Evolutionary conservation across 2,888 invertebrate genomes (phyloP), one percentile per base, ranked within the genome.

Genomic region (Eupithecia pulchellata): DNA sequence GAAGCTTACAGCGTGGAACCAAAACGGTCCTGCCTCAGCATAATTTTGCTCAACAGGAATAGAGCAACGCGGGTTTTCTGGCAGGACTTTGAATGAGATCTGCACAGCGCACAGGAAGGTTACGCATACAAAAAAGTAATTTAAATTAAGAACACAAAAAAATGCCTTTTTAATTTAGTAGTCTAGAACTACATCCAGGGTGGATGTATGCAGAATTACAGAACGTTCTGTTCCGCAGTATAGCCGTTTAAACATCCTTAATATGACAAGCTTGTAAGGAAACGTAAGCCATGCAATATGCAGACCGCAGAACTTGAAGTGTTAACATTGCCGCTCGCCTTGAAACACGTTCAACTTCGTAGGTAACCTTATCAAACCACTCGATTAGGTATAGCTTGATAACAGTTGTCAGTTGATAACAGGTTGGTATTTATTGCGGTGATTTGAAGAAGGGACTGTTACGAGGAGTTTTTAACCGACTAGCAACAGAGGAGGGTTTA

Each of bases 271-370:
- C n/a, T n/a, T 17, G 25, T 20, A 61, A 60, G 20, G 61, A 32
- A 32, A 34, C 61, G 20, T 52, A 17, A 61, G 20, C 20, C 13
- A 34, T 61, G 13, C 32, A 32, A 25, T 20, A 34, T 34, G 32
- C 30, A 34, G 11, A 34, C 32, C 64, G 67, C 67, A 64, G 64
- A 73, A 73, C 69, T 70, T 65, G 64, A 64, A 61, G 52, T 52
- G 52, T 20, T 1, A 52, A 57, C 57, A 61, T n/a, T 32, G 69
- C 62, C 62, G 73, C 55, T 73, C 8, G 61, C 73, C 69, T 73
- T 69, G 73, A 70, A 72, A 69, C 69, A 55, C 62, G 73, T 73
- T 69, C 20, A 34, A 20, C 61, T 61, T 3, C 61, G 36, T 61
- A 61, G 61, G 61, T 61, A 34, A 61, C 61, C 61, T 61, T 61